These are phyloP conservation scores for Caenorhabditis elegans DNA, from an alignment of 1,140 invertebrate genomes.

Conservation along the genomic window WBcel235 BX284602.5:8482501-8483000, in stretches of 20 bases:
- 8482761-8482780: conserved; percentile 36
- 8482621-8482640: conserved; percentile 42
- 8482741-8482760: conserved; percentile 55
- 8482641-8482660: conserved; percentile 41
- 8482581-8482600: background rate
- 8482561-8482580: no score
- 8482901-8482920: conserved; percentile 46
- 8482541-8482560: no score
- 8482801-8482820: no score
- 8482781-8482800: no score
- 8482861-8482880: no score
- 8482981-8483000: conserved; percentile 24
- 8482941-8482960: conserved; percentile 48
- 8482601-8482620: conserved; percentile 35
- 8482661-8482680: conserved; percentile 38
- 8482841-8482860: no score
- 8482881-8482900: conserved; percentile 57
- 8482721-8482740: conserved; percentile 55
- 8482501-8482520: no score
- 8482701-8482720: conserved; percentile 52
- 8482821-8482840: no score
- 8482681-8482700: conserved; percentile 50
- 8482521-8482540: no score
- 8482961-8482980: conserved; percentile 44
- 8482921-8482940: conserved; percentile 53